Conservation (phyloP, 2,888 invertebrate species). For the Scaptomyza cyrtandrae region DNA sequence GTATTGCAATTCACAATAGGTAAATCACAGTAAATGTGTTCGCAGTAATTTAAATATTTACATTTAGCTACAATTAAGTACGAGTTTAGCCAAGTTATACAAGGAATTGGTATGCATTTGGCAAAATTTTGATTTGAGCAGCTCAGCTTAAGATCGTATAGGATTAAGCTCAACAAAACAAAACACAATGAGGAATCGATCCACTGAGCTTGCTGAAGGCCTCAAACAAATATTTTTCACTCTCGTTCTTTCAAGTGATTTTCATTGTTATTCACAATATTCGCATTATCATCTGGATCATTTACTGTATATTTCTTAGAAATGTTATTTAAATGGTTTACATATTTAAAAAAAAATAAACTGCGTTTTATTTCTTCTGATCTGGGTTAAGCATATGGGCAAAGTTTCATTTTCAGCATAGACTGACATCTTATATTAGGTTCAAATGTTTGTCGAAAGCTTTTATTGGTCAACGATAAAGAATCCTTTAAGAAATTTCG, state of each 20-base stretch:
- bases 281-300: slow-evolving; percentile 40
- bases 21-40: slow-evolving; percentile 47
- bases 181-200: slow-evolving; percentile 2
- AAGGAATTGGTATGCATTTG: slow-evolving; percentile 52
- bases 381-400: not conserved
- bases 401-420: not conserved
- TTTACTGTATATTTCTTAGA: slow-evolving; percentile 60
- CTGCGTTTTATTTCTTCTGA: slow-evolving; percentile 4
- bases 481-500: not conserved
- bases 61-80: slow-evolving; percentile 26
- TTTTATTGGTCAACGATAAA: too few species aligned
- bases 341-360: slow-evolving; percentile 47
- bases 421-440: too few species aligned
- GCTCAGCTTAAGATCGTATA: slow-evolving; percentile 18
- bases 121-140: slow-evolving; percentile 23
- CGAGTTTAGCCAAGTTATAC: slow-evolving; percentile 45
- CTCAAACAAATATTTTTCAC: slow-evolving; percentile 25
- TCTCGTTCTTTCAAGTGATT: slow-evolving; percentile 39
- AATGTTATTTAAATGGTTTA: slow-evolving; percentile 60
- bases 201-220: slow-evolving; percentile 20
- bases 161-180: slow-evolving; percentile 7
- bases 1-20: slow-evolving; percentile 44
- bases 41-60: slow-evolving; percentile 32
- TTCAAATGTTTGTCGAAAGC: too few species aligned
- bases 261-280: slow-evolving; percentile 39